Percentiles rank a stretch among this genome's conserved stretches.
Evolutionary conservation across 2,113 vertebrate genomes (phyloP).

Genomic region (Marcusenius ussheri): DNA sequence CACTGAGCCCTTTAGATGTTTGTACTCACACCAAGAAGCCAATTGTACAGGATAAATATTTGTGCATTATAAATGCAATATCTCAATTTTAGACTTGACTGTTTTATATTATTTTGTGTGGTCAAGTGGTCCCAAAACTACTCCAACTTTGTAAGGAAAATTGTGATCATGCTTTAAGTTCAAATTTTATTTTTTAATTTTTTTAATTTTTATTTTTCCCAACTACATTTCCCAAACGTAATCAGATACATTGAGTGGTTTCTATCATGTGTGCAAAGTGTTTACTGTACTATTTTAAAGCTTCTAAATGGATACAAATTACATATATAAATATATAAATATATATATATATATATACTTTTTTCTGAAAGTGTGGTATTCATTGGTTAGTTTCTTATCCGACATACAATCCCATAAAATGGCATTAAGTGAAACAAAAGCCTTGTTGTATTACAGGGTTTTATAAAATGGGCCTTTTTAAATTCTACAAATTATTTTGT

Average conservation of each 20-base stretch:
- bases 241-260: conserved; percentile 98
- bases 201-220: conserved; percentile 43
- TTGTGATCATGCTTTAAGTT: conserved; percentile 66
- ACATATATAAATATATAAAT: conserved; percentile 75
- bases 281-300: conserved; percentile 99
- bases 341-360: conserved; percentile 73
- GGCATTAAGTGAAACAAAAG: conserved; percentile 52
- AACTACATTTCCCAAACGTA: conserved; percentile 75
- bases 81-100: conserved; percentile 96
- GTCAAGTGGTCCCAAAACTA: conserved; percentile 86
- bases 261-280: conserved; percentile 99
- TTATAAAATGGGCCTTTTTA: conserved; percentile 34
- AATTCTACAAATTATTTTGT: conserved; percentile 37
- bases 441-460: conserved; percentile 37
- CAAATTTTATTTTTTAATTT: background rate
- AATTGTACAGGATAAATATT: conserved; percentile 80
- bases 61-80: conserved; percentile 94
- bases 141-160: conserved; percentile 78
- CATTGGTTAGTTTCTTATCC: conserved; percentile 61
- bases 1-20: conserved; percentile 96
- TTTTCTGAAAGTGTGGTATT: conserved; percentile 88
- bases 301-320: conserved; percentile 82
- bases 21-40: conserved; percentile 87
- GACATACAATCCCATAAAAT: conserved; percentile 52
- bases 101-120: conserved; percentile 97